phyloP scores from a whole-genome alignment of 2,113 vertebrate species.

The Cochlearius cochlearius region DNA sequence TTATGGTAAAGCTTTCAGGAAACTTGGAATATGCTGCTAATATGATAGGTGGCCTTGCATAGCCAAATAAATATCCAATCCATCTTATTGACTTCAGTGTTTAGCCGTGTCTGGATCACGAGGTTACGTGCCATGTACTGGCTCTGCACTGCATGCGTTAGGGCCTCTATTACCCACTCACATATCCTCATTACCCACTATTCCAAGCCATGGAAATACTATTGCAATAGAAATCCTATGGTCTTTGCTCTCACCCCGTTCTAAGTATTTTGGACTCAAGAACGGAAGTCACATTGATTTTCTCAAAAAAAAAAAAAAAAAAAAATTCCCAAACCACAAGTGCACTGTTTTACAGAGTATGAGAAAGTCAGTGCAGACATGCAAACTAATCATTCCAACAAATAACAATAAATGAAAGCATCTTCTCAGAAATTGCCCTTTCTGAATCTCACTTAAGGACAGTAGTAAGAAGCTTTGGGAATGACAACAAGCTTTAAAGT shows the following conservation, averaged over 20 bases:
- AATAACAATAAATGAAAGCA: neutral
- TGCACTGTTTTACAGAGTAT: neutral
- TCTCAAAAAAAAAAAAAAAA: neutral
- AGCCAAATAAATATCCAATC: neutral
- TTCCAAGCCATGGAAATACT: neutral
- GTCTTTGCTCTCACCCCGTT: neutral
- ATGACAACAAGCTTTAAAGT: neutral
- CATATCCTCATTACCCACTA: neutral
- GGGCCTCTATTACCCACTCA: too few relatives aligned
- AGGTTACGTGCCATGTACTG: fast-evolving
- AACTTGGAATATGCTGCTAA: neutral
- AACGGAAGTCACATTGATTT: neutral
- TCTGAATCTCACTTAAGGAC: neutral
- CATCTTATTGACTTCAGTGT: neutral
- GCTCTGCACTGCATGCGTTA: neutral
- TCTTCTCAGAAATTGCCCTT: neutral
- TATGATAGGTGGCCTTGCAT: neutral
- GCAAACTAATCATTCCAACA: neutral
- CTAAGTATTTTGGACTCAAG: neutral
- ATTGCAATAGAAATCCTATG: neutral
- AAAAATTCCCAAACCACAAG: neutral
- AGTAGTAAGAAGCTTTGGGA: neutral
- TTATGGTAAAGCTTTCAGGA: neutral
- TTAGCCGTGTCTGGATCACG: neutral
- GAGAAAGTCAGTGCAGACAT: neutral